A percentile compares a stretch with the other conserved stretches of the same genome.
Evolutionary conservation across 2,888 invertebrate species (phyloP).

Genomic region (Mythimna albipuncta): DNA sequence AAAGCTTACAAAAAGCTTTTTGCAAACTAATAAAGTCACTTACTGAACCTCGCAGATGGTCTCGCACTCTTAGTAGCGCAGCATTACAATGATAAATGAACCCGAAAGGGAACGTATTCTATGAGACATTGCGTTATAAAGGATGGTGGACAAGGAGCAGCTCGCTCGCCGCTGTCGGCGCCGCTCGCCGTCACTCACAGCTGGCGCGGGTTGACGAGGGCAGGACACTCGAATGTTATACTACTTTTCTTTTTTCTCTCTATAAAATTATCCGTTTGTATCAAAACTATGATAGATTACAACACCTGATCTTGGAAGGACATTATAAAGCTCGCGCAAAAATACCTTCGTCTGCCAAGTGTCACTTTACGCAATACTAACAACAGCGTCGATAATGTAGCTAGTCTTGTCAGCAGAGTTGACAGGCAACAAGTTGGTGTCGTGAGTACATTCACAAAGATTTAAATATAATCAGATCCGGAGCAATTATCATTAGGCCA

Average conservation of each 20-base stretch:
- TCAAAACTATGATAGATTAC: background rate
- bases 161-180: constrained; percentile 10
- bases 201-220: constrained; percentile 12
- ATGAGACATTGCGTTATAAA: background rate
- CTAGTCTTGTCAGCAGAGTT: too few relatives aligned
- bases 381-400: too few relatives aligned
- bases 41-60: background rate
- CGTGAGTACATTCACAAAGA: too few relatives aligned
- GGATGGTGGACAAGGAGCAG: constrained; percentile 1
- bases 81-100: constrained; percentile 4
- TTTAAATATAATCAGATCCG: too few relatives aligned
- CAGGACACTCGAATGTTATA: background rate
- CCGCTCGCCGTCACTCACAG: constrained; percentile 33
- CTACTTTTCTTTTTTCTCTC: background rate
- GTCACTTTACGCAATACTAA: too few relatives aligned
- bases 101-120: background rate
- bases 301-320: background rate
- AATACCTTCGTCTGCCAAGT: background rate
- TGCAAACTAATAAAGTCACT: too few relatives aligned
- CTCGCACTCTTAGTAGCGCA: background rate
- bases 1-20: too few relatives aligned
- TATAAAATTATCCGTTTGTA: background rate
- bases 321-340: background rate
- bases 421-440: too few relatives aligned
- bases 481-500: too few relatives aligned